phyloP scores from a whole-genome alignment of 2,888 invertebrate genomes.

The Drosophila borealis region DNA sequence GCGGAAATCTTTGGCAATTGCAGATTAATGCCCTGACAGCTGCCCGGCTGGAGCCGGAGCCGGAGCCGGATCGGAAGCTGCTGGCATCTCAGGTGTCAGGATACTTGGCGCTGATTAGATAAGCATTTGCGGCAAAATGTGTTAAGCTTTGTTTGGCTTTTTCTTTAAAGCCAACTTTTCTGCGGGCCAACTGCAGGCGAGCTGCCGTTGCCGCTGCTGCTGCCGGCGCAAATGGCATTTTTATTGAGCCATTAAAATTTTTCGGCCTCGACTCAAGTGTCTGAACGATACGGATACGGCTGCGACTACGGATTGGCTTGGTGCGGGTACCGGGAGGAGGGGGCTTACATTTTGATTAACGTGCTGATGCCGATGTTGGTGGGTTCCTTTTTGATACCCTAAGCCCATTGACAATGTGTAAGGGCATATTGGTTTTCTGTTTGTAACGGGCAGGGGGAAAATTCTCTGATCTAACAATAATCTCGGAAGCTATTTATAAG shows the following conservation, averaged over 20 bases:
- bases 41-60: constrained; percentile 38
- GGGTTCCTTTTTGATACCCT: constrained; percentile 6
- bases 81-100: constrained; percentile 82
- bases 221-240: constrained; percentile 83
- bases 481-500: no score
- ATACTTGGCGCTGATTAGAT: constrained; percentile 83
- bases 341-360: constrained; percentile 84
- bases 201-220: not conserved
- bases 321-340: no score
- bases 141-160: constrained; percentile 79
- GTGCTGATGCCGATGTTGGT: constrained; percentile 68
- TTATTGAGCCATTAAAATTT: constrained; percentile 85
- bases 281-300: constrained; percentile 49
- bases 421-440: not conserved
- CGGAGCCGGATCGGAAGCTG: constrained; percentile 25
- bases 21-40: constrained; percentile 84
- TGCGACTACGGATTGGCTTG: constrained; percentile 11
- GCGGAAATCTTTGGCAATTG: constrained; percentile 83
- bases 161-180: constrained; percentile 76
- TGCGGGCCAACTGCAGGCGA: constrained; percentile 55
- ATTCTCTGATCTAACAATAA: not conserved
- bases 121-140: constrained; percentile 81
- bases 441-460: not conserved
- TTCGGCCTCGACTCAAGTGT: constrained; percentile 68
- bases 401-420: not conserved